Evolutionary conservation across 2,797 vertebrate genomes (phyloP), one percentile per base, ranked within the genome.

Genomic region (Fringilla coelebs): DNA sequence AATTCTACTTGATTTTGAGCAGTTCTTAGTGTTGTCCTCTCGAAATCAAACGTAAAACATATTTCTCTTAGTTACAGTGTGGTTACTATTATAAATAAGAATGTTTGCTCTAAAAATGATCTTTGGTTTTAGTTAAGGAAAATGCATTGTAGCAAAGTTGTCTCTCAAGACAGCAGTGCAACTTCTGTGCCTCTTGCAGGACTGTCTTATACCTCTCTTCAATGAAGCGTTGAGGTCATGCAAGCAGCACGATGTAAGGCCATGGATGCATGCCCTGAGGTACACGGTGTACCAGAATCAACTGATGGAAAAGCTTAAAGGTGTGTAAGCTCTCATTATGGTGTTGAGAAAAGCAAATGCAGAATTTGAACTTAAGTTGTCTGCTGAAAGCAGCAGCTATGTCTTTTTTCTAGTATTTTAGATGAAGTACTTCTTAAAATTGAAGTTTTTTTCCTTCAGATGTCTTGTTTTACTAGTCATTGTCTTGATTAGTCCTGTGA

Each of bases 211-310:
- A 88, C 99, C 99, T 60, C 98, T 99, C 32, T 98, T 98, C 97
- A 99, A 98, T 82, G 99, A 99, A 75, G 99, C 99, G 24, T 96
- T 99, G 87, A 98, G 98, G 90, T 99, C 98, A 1, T 99, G 99
- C 78, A 99, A 99, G 74, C 99, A 99, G 83, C 99, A 99, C 73
- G 99, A 99, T 66, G 98, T 99, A 2, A 98, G 99, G 94, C 99
- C 99, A 0, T 99, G 99, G 98, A 99, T 99, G 85, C 99, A 99
- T 70, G 99, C 99, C 0, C 97, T 99, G 74, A 97, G 99, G 95
- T 99, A 99, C 90, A 99, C 99, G 1, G 97, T 97, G 79, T 99
- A 99, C 95, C 99, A 99, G 96, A 98, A 98, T 78, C 98, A 98
- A 6, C 95, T 99, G 25, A 96, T 99, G 93, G 98, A 98, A 73